These are phyloP conservation scores for Spizaetus ornatus DNA, from an alignment of 2,113 vertebrate species.

Conservation along the genomic window DNA sequence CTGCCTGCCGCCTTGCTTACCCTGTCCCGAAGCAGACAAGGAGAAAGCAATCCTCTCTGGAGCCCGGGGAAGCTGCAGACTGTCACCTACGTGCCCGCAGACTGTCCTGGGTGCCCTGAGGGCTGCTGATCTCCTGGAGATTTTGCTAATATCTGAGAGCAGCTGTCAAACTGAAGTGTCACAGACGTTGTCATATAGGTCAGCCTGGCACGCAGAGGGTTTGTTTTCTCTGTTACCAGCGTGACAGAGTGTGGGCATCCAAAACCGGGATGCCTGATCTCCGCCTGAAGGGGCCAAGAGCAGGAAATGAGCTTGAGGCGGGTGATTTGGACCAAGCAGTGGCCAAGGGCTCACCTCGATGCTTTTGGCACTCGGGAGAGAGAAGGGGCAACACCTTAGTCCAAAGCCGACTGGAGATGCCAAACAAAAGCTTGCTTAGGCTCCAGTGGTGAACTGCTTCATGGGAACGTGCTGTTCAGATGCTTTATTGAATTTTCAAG, in stretches of 20 bases:
- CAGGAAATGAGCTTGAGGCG: background rate
- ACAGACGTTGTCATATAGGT: background rate
- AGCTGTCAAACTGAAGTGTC: background rate
- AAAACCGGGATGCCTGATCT: background rate
- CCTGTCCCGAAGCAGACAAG: background rate
- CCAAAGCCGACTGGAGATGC: slow-evolving; percentile 11
- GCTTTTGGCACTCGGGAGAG: background rate
- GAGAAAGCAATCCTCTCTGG: background rate
- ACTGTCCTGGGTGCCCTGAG: background rate
- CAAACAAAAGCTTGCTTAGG: slow-evolving; percentile 29
- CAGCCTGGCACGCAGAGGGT: background rate
- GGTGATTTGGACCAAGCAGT: background rate
- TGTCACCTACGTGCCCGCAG: background rate
- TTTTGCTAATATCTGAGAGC: background rate
- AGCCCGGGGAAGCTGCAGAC: background rate
- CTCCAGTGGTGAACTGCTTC: slow-evolving; percentile 19
- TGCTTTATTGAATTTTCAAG: slow-evolving; percentile 56
- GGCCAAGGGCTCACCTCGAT: background rate
- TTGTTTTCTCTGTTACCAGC: background rate
- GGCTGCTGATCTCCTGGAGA: background rate
- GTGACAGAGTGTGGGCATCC: background rate
- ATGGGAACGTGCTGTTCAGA: slow-evolving; percentile 28
- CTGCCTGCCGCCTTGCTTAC: background rate
- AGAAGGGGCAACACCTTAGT: background rate
- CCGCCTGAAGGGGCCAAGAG: background rate